Base-by-base conservation (phyloP, 2,113 vertebrate species). In the Chauna torquata region DNA sequence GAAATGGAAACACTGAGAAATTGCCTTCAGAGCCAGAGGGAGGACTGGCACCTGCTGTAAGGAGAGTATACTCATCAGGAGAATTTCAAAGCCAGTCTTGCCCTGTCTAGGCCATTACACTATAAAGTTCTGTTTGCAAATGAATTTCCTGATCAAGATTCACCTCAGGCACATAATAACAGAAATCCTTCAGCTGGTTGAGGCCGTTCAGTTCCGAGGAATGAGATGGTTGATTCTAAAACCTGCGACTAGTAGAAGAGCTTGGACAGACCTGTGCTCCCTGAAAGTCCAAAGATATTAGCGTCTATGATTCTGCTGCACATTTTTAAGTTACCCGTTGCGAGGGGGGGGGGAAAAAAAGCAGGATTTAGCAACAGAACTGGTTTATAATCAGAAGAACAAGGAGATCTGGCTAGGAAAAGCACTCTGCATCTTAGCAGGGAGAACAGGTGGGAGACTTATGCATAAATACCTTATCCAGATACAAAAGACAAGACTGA, bases 11-110 rank as follows among this genome's bases (percentile, higher is more conserved):
- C 62, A 66, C 3, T 2, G 24, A 44, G 34, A 57, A 94, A 91
- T 85, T 71, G 64, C 93, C 55, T 78, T 55, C 62, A 16, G 78
- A 95, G 92, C 85, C 85, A 80, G 84, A 76, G 87, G 87, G 87
- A 74, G 54, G 78, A 91, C 65, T 54, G 91, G 78, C 57, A 59
- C 57, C 20, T 22, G 1, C 19, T 40, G 47, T 65, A 92, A 80
- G 80, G 71, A 74, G 82, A 93, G 20, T 0, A 1, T 2, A 90
- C 82, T 5, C 38, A 58, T 18, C 70, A 50, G 74, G 74, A 71
- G 91, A 79, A 89, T 82, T 80, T 76, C 94, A 92, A 69, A 93
- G 81, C 66, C 77, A 27, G 1, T 12, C 71, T 92, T 15, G 2
- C 49, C 49, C 61, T 25, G 42, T 27, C 81, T 54, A 77, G 34